Evolutionary conservation across 2,888 invertebrate genomes (phyloP).

Genomic region (Diabrotica balteata): DNA sequence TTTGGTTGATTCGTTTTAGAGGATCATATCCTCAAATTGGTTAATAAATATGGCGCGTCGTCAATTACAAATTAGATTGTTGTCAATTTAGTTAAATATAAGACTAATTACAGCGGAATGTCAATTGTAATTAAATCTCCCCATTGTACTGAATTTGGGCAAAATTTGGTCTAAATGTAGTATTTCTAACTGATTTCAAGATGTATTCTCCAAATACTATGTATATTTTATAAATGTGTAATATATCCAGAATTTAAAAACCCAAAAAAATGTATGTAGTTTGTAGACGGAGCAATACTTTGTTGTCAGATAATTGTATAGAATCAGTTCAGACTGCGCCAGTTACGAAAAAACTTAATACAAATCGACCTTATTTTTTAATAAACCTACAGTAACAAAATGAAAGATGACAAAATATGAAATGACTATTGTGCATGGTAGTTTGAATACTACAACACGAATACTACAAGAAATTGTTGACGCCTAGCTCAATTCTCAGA

Average conservation of each 20-base stretch:
- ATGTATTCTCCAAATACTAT: slow-evolving; percentile 9
- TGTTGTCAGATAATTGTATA: neutral
- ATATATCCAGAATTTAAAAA: slow-evolving; percentile 15
- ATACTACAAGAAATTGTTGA: too few relatives aligned
- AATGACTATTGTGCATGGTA: neutral
- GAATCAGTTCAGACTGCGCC: neutral
- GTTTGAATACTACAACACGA: too few relatives aligned
- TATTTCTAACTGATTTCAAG: slow-evolving; percentile 3
- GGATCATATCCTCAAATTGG: too few relatives aligned
- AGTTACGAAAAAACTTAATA: neutral
- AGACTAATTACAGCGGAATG: neutral
- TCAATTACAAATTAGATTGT: slow-evolving; percentile 17
- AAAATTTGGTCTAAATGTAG: slow-evolving; percentile 25
- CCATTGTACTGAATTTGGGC: slow-evolving; percentile 18
- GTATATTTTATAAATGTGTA: slow-evolving; percentile 27
- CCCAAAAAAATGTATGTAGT: slow-evolving; percentile 19
- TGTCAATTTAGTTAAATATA: neutral
- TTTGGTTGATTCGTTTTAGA: too few relatives aligned
- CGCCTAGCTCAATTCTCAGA: too few relatives aligned
- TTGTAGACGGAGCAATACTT: neutral
- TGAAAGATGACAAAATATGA: too few relatives aligned
- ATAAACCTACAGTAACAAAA: too few relatives aligned
- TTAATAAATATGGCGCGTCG: slow-evolving; percentile 2
- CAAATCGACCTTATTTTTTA: neutral
- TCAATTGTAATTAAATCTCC: slow-evolving; percentile 11